Evolutionary conservation across 2,888 invertebrate genomes (phyloP), one percentile per base, ranked within the genome.

Genomic region (Hoplodrina blanda): DNA sequence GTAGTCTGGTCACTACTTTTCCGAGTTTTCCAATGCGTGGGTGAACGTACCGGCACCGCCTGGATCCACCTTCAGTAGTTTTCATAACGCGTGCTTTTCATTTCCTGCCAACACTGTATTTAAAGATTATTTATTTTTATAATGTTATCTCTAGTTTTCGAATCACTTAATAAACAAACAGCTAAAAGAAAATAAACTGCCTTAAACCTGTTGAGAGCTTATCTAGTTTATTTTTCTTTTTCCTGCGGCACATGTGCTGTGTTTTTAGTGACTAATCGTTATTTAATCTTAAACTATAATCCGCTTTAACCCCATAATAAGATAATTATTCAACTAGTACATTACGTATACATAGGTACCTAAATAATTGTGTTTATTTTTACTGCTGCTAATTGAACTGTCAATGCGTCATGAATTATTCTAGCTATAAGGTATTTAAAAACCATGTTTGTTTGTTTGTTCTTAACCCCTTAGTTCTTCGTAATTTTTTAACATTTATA

Each of bases 21-120:
- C 89, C 88, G 87, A 88, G 86, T 88, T 91, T 89, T 88, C 88
- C 86, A 83, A 82, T 78, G 72, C 69, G 55, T 63, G 44, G 72
- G 71, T 53, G 55, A 66, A 56, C 33, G 73, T 57, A 72, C 69
- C 63, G 62, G 55, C 55, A 66, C 54, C 56, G 54, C 41, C 46
- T 46, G 53, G 72, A 73, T 76, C 67, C 62, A 63, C 61, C 57
- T 80, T 72, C 59, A 74, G 70, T 69, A 59, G 74, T 69, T 73
- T 78, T 69, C 64, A 66, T 74, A 74, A 57, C 55, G 37, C 55
- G 49, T 49, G 46, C 54, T 67, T 68, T 71, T 70, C 10, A 11
- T 46, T 73, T 62, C 49, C 53, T 76, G 53, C 3, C 20, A 6
- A 2, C 4, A 13, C 33, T 54, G 59, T 19, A 49, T 54, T 69